A percentile compares a stretch with the other conserved stretches of the same genome.
phyloP scores from a whole-genome alignment of 30 jellyfish, hydroid and myxozoan species.

The Pelagia noctiluca region DNA sequence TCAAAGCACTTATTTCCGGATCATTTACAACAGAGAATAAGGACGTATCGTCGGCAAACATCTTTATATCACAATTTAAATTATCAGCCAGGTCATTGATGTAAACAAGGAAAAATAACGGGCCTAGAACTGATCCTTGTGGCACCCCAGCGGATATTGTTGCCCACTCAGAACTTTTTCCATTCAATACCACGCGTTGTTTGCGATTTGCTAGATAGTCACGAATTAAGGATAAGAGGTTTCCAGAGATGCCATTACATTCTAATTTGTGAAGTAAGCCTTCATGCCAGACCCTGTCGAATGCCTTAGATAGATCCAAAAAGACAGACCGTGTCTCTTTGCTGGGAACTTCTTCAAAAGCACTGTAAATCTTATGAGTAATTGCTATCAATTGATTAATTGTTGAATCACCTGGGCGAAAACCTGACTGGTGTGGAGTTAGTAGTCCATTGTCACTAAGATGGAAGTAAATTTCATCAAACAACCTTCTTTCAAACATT shows the following conservation, averaged over 20 bases:
- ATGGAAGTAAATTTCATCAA: no score
- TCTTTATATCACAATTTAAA: slow-evolving; percentile 50
- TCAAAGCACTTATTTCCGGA: neutral
- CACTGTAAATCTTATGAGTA: no score
- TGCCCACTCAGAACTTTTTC: slow-evolving; percentile 60
- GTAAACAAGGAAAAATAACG: no score
- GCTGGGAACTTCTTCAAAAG: slow-evolving; percentile 53
- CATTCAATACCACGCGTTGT: slow-evolving; percentile 50
- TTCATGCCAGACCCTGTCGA: no score
- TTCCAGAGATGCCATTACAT: slow-evolving; percentile 62
- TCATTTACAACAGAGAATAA: slow-evolving; percentile 59
- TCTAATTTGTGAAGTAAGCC: slow-evolving; percentile 53
- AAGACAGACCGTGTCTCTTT: slow-evolving; percentile 70
- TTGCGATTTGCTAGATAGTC: slow-evolving; percentile 28
- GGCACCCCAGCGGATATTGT: slow-evolving; percentile 76
- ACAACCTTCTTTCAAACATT: neutral
- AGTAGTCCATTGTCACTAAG: no score
- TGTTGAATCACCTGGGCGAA: no score
- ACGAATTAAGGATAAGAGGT: slow-evolving; percentile 39
- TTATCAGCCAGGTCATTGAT: no score
- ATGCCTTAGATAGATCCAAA: slow-evolving; percentile 72
- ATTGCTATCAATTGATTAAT: no score
- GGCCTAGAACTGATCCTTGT: no score
- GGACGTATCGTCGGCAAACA: no score
- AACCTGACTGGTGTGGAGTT: no score